phyloP scores from a whole-genome alignment of 1,140 invertebrate species.

The Dreissena polymorpha region DNA sequence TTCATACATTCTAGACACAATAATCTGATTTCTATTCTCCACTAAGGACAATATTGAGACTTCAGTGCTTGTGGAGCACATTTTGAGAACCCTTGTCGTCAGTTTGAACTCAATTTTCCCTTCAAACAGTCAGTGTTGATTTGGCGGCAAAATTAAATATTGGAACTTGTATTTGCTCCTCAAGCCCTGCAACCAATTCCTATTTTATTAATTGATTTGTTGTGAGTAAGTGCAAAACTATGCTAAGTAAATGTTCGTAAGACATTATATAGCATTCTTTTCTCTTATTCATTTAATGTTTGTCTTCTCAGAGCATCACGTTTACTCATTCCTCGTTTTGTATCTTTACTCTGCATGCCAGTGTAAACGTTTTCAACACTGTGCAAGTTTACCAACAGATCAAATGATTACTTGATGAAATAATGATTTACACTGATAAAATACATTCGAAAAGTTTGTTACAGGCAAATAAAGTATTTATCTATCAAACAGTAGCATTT shows the following conservation, averaged over 20 bases:
- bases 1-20: too few relatives aligned
- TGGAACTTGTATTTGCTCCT: constrained; percentile 5
- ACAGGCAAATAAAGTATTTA: constrained; percentile 51
- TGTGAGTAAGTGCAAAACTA: background rate
- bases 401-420: constrained; percentile 9
- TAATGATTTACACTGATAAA: constrained; percentile 40
- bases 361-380: constrained; percentile 53
- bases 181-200: constrained; percentile 29
- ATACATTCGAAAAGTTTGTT: constrained; percentile 48
- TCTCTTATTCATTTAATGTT: too few relatives aligned
- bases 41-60: too few relatives aligned
- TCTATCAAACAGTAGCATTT: constrained; percentile 47
- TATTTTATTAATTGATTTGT: constrained; percentile 49
- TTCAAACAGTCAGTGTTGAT: constrained; percentile 10
- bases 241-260: too few relatives aligned
- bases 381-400: constrained; percentile 40
- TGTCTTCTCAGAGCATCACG: constrained; percentile 11
- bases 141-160: constrained; percentile 29
- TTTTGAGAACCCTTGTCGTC: too few relatives aligned
- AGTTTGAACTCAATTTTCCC: background rate
- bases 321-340: constrained; percentile 31
- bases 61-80: too few relatives aligned
- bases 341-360: constrained; percentile 45
- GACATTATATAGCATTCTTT: too few relatives aligned
- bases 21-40: too few relatives aligned